Conservation (phyloP, 2,113 vertebrate genomes). For the Notothenia coriiceps region DNA sequence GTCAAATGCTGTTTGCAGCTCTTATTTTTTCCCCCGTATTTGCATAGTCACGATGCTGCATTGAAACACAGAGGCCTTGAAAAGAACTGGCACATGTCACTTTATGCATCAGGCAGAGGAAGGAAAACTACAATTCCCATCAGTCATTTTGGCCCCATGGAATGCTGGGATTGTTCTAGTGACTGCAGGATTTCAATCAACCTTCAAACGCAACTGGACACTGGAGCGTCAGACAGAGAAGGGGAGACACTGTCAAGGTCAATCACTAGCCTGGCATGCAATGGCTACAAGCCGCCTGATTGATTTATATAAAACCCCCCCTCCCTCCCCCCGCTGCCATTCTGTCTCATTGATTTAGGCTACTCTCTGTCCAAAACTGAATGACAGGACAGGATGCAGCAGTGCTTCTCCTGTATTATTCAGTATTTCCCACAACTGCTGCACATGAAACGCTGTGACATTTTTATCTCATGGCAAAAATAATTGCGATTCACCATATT, state of each 20-base stretch:
- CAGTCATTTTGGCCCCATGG: constrained; percentile 47
- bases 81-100: constrained; percentile 21
- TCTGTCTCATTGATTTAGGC: constrained; percentile 76
- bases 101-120: constrained; percentile 5
- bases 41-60: constrained; percentile 24
- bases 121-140: constrained; percentile 61
- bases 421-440: constrained; percentile 36
- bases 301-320: constrained; percentile 69
- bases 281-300: constrained; percentile 70
- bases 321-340: constrained; percentile 31
- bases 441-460: too few relatives aligned
- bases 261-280: constrained; percentile 69
- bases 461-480: too few relatives aligned
- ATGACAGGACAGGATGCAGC: constrained; percentile 51
- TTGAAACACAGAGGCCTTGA: background rate
- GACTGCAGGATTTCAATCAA: constrained; percentile 73
- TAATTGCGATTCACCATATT: too few relatives aligned
- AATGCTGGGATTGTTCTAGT: constrained; percentile 72
- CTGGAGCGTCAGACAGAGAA: constrained; percentile 59
- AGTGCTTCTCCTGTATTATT: constrained; percentile 57
- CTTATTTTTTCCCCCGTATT: background rate
- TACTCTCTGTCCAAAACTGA: constrained; percentile 60
- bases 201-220: constrained; percentile 75
- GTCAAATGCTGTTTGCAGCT: constrained; percentile 3
- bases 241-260: constrained; percentile 76